phyloP scores from a whole-genome alignment of 23 tunicate genomes.

The Trididemnum nubilum region DNA sequence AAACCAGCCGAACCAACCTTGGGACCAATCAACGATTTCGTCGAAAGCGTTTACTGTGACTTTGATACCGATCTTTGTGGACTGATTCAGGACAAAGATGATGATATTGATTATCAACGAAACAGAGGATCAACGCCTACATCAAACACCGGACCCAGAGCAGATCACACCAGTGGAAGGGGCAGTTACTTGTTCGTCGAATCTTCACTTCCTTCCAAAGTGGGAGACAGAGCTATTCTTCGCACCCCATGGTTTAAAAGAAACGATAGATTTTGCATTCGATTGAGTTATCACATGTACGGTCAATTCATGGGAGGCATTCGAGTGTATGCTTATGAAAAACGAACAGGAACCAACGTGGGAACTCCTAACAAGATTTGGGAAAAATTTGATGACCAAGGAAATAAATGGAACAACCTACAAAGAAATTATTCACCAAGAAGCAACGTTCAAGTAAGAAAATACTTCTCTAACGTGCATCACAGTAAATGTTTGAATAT shows the following conservation, averaged over 20 bases:
- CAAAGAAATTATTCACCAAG: slow-evolving; percentile 47
- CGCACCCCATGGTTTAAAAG: slow-evolving; percentile 80
- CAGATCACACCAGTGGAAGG: slow-evolving; percentile 76
- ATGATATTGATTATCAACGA: slow-evolving; percentile 60
- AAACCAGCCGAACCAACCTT: background rate
- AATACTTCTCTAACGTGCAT: too few species aligned
- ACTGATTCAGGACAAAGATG: slow-evolving; percentile 51
- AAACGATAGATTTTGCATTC: slow-evolving; percentile 29
- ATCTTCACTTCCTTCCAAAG: slow-evolving; percentile 71
- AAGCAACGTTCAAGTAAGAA: slow-evolving; percentile 56
- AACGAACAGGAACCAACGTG: slow-evolving; percentile 41
- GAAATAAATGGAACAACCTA: slow-evolving; percentile 51
- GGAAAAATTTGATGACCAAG: slow-evolving; percentile 84
- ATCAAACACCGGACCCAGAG: slow-evolving; percentile 80
- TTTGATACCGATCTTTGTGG: slow-evolving; percentile 77
- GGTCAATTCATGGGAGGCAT: slow-evolving; percentile 90
- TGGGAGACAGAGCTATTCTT: slow-evolving; percentile 81
- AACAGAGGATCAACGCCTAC: slow-evolving; percentile 70
- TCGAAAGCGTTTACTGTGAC: slow-evolving; percentile 46
- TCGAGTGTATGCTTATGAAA: slow-evolving; percentile 79
- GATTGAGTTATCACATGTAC: slow-evolving; percentile 85
- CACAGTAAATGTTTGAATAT: too few species aligned
- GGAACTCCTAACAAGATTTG: slow-evolving; percentile 73
- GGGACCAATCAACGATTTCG: background rate
- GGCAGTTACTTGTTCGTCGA: slow-evolving; percentile 88